These are phyloP conservation scores for Paratrypauchen microcephalus DNA, from an alignment of 2,797 vertebrate species.

Conservation along the genomic window DNA sequence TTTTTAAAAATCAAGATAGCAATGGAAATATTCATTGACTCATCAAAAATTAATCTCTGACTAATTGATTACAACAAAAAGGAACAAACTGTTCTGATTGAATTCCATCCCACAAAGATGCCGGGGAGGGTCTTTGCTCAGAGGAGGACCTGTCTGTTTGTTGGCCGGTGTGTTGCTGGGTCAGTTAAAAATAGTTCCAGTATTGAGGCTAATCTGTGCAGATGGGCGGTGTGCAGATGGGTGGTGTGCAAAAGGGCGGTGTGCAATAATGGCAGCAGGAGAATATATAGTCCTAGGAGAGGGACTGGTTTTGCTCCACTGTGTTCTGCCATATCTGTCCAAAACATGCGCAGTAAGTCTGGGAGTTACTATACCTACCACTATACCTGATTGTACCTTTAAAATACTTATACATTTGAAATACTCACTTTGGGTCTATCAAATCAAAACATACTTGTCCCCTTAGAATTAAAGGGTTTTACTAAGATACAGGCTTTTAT, in stretches of 20 bases:
- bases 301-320: conserved; percentile 22
- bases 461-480: no score
- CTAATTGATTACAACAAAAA: background rate
- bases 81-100: background rate
- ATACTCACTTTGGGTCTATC: background rate
- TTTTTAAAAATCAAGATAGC: no score
- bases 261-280: conserved; percentile 30
- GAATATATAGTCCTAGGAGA: conserved; percentile 28
- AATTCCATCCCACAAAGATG: conserved; percentile 5
- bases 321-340: conserved; percentile 36
- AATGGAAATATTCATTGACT: no score
- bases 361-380: conserved; percentile 51
- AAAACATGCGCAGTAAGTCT: conserved; percentile 17
- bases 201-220: conserved; percentile 72
- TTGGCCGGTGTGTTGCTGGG: conserved; percentile 61
- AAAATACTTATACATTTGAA: background rate
- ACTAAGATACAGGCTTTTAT: no score
- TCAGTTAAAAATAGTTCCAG: conserved; percentile 74
- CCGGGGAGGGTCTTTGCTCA: conserved; percentile 26
- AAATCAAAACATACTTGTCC: no score
- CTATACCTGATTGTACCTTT: conserved; percentile 17
- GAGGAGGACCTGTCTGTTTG: conserved; percentile 45
- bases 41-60: background rate
- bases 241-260: conserved; percentile 12
- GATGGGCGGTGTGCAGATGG: conserved; percentile 58